These are phyloP conservation scores for Acipenser oxyrinchus DNA, from an alignment of 2,797 vertebrate genomes.

Conservation along the genomic window DNA sequence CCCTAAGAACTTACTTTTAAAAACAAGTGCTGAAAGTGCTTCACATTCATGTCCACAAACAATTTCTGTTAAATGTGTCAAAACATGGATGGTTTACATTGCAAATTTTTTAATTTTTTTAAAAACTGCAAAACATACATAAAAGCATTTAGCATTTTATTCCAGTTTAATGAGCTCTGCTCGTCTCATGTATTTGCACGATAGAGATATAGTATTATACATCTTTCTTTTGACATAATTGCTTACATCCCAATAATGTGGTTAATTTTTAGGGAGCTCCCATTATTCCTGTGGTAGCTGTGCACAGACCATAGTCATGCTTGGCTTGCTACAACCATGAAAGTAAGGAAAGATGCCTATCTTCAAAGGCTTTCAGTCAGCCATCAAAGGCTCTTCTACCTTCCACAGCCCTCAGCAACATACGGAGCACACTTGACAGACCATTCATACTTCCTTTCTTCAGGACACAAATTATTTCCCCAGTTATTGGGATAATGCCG, in stretches of 20 bases:
- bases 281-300: constrained; percentile 9
- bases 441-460: constrained; percentile 1
- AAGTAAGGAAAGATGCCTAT: constrained; percentile 18
- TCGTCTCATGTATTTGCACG: constrained; percentile 3
- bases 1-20: no score
- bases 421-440: constrained; percentile 6
- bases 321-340: constrained; percentile 17
- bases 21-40: no score
- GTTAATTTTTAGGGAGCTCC: constrained; percentile 18
- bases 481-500: constrained; percentile 7
- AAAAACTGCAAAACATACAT: no score
- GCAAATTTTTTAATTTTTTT: no score
- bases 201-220: constrained; percentile 8
- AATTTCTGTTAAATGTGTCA: no score
- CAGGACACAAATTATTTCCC: constrained; percentile 10
- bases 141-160: no score
- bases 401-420: not conserved
- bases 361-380: constrained; percentile 19
- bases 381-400: constrained; percentile 17
- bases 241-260: constrained; percentile 20
- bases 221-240: constrained; percentile 19
- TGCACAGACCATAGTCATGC: constrained; percentile 21
- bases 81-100: no score
- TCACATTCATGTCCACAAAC: no score
- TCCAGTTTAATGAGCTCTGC: no score